phyloP scores from a whole-genome alignment of 2,113 vertebrate genomes.

The Astatotilapia flaviijosephi region DNA sequence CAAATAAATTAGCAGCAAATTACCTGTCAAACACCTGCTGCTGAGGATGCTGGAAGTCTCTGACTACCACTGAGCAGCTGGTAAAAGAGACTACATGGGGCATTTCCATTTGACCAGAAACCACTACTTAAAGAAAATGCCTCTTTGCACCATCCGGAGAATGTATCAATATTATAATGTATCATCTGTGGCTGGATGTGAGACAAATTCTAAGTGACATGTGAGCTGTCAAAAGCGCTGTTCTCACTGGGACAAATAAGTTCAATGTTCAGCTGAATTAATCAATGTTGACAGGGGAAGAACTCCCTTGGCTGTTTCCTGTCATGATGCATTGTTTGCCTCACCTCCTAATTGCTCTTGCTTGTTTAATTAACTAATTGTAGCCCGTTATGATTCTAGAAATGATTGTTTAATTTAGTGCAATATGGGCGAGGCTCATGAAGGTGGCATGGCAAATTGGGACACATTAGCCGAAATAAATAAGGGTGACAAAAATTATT shows the following conservation, averaged over 20 bases:
- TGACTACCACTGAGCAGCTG: constrained; percentile 27
- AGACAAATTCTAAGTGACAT: constrained; percentile 45
- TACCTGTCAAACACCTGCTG: constrained; percentile 63
- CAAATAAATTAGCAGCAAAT: constrained; percentile 61
- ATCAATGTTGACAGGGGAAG: constrained; percentile 52
- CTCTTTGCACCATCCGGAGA: not conserved
- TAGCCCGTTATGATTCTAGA: constrained; percentile 42
- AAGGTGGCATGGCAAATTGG: not conserved
- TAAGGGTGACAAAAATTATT: constrained; percentile 22
- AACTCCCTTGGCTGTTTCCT: constrained; percentile 51
- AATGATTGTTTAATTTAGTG: constrained; percentile 60
- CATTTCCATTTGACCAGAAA: constrained; percentile 41
- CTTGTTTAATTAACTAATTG: constrained; percentile 67
- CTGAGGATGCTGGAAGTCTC: not conserved
- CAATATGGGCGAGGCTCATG: constrained; percentile 20
- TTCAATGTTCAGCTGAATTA: constrained; percentile 46
- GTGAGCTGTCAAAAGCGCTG: constrained; percentile 15
- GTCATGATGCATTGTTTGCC: constrained; percentile 47
- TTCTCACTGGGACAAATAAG: constrained; percentile 53
- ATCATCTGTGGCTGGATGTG: constrained; percentile 28
- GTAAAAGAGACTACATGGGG: not conserved
- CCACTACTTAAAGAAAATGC: constrained; percentile 8
- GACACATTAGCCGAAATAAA: constrained; percentile 14
- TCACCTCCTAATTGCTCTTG: constrained; percentile 60
- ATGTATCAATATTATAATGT: constrained; percentile 31